Base-by-base conservation (phyloP, 2,888 invertebrate genomes). In the Helicoverpa assulta region DNA sequence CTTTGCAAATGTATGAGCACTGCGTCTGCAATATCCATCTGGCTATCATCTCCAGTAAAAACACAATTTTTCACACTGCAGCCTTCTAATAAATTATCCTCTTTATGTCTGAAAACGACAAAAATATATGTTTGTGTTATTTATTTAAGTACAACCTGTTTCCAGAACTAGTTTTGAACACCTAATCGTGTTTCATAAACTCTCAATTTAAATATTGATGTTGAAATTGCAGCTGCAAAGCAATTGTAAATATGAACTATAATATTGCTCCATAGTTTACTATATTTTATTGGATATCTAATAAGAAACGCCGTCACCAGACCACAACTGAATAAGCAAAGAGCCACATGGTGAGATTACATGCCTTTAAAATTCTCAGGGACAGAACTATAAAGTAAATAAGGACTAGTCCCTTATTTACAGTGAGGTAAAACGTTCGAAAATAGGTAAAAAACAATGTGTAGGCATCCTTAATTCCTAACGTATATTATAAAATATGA, bases 1-100 rank as follows among this genome's bases (percentile, higher is more conserved):
- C 85, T 86, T 3, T 97, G 97, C 52, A 97, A 87, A 47, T 96
- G 96, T 0, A 95, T 77, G 0, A 94, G 84, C 0, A 98, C 97
- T 1, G 97, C 97, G 85, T 97, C 97, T 0, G 97, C 97, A 7
- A 85, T 86, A 0, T 88, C 70, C 14, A 97, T 78, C 21, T 94
- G 91, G 5, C 83, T 78, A 12, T 96, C 92, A 5, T 96, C 87
- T 70, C 97, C 97, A 12, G 96, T 96, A 76, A 97, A 91, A 67
- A 91, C 83, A 84, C 97, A 97, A 85, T 97, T 97, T 18, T 91
- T 91, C 0, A 97, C 97, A 59, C 96, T 96, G 86, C 97, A 97
- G 21, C 90, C 86, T 37, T 91, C 89, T 85, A 97, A 96, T 0
- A 97, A 96, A 6, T 29, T 21, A 74, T 96, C 94, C 43, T 53